Percentiles rank a stretch among this genome's conserved stretches.
These are phyloP conservation scores for Saguinus midas DNA, from an alignment of 2,113 vertebrate species.

Conservation along the genomic window DNA sequence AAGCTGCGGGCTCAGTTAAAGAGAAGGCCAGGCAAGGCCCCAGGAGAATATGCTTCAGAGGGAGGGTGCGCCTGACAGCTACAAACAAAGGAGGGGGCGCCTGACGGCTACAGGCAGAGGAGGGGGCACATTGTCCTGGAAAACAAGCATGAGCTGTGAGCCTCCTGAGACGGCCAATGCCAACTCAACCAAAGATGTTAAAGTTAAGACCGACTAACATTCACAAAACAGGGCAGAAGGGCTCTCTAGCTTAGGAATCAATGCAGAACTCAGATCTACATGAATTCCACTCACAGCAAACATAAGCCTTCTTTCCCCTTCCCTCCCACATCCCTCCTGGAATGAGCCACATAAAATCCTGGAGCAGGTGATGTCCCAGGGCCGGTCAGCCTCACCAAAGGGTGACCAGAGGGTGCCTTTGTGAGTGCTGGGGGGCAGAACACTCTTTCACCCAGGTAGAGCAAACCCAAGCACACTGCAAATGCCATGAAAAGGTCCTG, in stretches of 20 bases:
- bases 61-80: background rate
- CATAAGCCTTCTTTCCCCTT: background rate
- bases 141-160: background rate
- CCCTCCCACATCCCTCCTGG: background rate
- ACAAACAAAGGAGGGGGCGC: no score
- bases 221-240: background rate
- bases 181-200: no score
- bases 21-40: background rate
- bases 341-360: no score
- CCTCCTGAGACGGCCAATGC: background rate
- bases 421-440: background rate
- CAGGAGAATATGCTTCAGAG: background rate
- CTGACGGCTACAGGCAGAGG: background rate
- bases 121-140: fast-evolving
- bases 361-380: background rate
- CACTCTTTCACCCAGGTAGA: background rate
- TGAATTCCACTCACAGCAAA: background rate
- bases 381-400: background rate
- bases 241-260: background rate
- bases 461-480: background rate
- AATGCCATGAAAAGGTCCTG: background rate
- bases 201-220: background rate
- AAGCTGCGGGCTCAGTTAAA: background rate
- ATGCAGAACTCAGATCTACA: background rate
- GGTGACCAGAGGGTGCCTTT: background rate